Conservation (phyloP, 2,797 vertebrate genomes). For the Melopsittacus undulatus region DNA sequence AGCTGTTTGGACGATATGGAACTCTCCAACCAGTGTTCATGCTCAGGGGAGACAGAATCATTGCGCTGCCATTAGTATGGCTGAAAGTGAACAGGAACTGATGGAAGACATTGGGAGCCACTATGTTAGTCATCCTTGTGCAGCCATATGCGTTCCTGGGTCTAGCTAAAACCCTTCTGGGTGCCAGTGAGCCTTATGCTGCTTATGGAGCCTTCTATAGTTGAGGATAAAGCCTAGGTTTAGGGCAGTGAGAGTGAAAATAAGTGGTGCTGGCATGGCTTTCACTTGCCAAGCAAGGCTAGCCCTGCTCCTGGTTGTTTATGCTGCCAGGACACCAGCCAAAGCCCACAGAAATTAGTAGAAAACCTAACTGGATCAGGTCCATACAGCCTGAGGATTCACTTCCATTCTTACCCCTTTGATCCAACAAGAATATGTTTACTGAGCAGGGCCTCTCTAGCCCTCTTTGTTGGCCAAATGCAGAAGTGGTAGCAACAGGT, state of each 20-base stretch:
- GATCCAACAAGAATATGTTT: slow-evolving; percentile 46
- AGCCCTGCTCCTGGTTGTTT: slow-evolving; percentile 7
- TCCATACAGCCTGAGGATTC: slow-evolving; percentile 52
- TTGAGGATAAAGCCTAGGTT: neutral
- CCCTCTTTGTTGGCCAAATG: slow-evolving; percentile 42
- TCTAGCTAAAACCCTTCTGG: neutral
- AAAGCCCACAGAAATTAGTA: slow-evolving; percentile 67
- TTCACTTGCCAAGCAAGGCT: slow-evolving; percentile 15
- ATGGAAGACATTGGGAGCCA: neutral
- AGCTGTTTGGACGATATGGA: neutral
- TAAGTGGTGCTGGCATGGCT: neutral
- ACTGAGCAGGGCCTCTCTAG: slow-evolving; percentile 26
- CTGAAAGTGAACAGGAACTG: neutral
- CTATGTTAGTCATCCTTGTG: neutral
- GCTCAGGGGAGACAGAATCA: neutral
- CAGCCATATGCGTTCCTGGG: rapidly evolving
- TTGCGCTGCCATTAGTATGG: rapidly evolving
- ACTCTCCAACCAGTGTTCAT: neutral
- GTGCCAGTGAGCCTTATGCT: neutral
- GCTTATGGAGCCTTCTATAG: neutral
- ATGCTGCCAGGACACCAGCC: slow-evolving; percentile 27
- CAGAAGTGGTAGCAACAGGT: slow-evolving; percentile 52
- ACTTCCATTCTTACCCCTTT: slow-evolving; percentile 57
- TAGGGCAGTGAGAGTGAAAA: slow-evolving; percentile 8
- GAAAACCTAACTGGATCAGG: slow-evolving; percentile 56